These are phyloP conservation scores for Hipparchia semele DNA, from an alignment of 2,888 invertebrate genomes.

Conservation along the genomic window DNA sequence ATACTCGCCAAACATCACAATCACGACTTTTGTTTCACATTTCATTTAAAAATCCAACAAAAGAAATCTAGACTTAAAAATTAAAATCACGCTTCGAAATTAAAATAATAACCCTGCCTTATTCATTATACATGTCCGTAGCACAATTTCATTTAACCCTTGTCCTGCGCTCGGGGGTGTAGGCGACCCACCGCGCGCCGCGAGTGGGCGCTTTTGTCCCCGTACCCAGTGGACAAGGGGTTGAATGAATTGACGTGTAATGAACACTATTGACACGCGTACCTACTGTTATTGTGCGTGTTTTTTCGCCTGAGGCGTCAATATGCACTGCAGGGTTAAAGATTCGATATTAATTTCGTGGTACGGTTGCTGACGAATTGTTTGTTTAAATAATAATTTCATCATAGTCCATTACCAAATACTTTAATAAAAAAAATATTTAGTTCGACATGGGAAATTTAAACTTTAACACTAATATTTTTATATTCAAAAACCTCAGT, in stretches of 20 bases:
- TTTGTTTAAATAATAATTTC: too few species aligned
- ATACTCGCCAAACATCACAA: conserved; percentile 10
- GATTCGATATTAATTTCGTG: conserved; percentile 26
- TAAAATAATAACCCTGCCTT: conserved; percentile 33
- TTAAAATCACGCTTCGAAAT: conserved; percentile 38
- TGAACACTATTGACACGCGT: conserved; percentile 63
- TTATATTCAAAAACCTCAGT: too few species aligned
- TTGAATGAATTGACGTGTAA: conserved; percentile 65
- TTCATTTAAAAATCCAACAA: conserved; percentile 25
- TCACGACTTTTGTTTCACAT: conserved; percentile 20
- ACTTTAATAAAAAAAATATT: too few species aligned
- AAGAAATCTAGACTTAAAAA: conserved; percentile 22
- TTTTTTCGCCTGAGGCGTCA: conserved; percentile 50
- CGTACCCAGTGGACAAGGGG: conserved; percentile 45
- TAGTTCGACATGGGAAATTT: too few species aligned
- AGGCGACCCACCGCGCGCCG: conserved; percentile 61
- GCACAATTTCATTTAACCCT: conserved; percentile 37
- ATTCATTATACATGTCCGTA: conserved; percentile 31
- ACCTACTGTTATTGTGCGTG: conserved; percentile 42
- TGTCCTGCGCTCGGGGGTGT: conserved; percentile 52
- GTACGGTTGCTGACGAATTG: conserved; percentile 6
- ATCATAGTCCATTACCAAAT: too few species aligned
- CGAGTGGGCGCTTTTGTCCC: conserved; percentile 51
- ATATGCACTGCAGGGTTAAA: conserved; percentile 43
- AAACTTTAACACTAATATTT: too few species aligned